These are phyloP conservation scores for Papilio polyxenes DNA, from an alignment of 1,140 invertebrate species.

Conservation along the genomic window DNA sequence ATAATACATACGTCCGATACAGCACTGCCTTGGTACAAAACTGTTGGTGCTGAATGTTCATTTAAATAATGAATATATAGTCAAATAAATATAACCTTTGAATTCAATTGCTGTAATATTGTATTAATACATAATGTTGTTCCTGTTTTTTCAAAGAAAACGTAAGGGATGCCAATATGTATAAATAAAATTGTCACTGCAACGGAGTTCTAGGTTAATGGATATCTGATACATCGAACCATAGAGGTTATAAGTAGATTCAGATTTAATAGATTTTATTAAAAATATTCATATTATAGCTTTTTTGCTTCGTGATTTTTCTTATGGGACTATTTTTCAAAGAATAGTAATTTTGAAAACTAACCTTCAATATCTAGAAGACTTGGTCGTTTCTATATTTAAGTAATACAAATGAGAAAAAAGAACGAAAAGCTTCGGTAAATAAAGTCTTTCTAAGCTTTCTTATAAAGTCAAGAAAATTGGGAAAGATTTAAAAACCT, in stretches of 20 bases:
- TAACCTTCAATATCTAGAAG: not conserved
- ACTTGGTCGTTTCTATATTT: not conserved
- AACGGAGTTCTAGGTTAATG: not conserved
- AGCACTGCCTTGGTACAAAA: slow-evolving; percentile 36
- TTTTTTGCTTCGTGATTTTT: not conserved
- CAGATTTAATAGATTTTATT: not conserved
- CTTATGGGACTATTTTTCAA: slow-evolving; percentile 7
- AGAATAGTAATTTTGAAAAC: not conserved
- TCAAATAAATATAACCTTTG: not conserved
- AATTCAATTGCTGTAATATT: not conserved
- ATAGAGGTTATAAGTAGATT: not conserved
- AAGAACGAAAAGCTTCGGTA: not conserved
- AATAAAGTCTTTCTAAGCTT: not conserved
- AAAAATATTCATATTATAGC: not conserved
- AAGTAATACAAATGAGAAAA: not conserved
- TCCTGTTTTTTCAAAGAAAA: not conserved
- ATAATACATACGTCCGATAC: slow-evolving; percentile 29
- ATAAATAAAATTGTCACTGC: not conserved
- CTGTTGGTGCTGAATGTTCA: slow-evolving; percentile 22
- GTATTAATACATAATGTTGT: not conserved
- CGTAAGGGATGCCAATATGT: not conserved
- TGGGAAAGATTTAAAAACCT: not conserved
- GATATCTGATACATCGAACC: not conserved
- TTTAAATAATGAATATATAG: not conserved
- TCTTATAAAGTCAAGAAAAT: not conserved